Evolutionary conservation across 1,140 invertebrate species (phyloP).

Genomic region (Drosophila parabipectinata): DNA sequence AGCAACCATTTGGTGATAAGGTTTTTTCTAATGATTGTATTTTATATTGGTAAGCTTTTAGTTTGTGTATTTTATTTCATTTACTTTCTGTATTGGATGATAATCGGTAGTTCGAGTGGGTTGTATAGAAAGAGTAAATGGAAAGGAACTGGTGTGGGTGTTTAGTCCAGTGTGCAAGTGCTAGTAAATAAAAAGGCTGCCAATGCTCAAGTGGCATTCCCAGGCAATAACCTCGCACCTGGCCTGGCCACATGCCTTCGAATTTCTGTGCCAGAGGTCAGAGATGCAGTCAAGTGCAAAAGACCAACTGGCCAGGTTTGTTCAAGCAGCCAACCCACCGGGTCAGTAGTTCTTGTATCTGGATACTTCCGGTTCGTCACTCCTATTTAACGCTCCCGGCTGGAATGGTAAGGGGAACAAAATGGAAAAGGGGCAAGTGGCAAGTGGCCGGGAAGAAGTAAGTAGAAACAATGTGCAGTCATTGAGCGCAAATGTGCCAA

Average conservation of each 20-base stretch:
- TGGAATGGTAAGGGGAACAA: constrained; percentile 3
- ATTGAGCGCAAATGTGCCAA: constrained; percentile 80
- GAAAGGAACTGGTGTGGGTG: constrained; percentile 50
- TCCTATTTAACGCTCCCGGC: constrained; percentile 33
- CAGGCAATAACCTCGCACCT: constrained; percentile 21
- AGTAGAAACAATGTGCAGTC: constrained; percentile 73
- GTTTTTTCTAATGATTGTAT: no score
- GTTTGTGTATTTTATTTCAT: no score
- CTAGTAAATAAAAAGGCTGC: constrained; percentile 38
- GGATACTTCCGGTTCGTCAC: constrained; percentile 74
- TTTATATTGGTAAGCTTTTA: no score
- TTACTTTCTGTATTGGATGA: no score
- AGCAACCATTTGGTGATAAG: no score
- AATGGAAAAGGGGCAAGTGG: not conserved
- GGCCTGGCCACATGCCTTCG: not conserved
- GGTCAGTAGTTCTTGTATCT: constrained; percentile 65
- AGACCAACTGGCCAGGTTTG: constrained; percentile 58
- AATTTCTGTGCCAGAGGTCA: constrained; percentile 24
- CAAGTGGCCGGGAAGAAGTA: constrained; percentile 18
- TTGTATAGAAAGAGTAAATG: not conserved
- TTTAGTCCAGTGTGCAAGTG: constrained; percentile 14
- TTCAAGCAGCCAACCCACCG: constrained; percentile 11
- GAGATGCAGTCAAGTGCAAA: constrained; percentile 72
- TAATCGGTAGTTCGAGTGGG: no score
- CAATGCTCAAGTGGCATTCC: constrained; percentile 57